Conservation (phyloP, 2,797 vertebrate genomes). For the Sebastes miniatus region DNA sequence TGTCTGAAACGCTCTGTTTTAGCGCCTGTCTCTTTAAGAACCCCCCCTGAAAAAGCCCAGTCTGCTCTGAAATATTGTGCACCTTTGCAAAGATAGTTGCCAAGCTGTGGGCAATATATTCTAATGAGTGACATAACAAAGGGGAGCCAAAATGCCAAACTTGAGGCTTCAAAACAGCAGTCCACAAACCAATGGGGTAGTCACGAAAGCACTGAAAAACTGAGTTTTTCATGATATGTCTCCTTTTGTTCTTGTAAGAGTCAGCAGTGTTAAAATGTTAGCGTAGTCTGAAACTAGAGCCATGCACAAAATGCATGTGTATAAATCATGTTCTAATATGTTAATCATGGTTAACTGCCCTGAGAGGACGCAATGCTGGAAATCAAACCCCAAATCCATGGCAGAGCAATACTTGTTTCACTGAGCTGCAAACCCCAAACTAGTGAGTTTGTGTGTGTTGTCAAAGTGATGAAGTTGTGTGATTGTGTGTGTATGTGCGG, state of each 20-base stretch:
- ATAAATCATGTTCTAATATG: not conserved
- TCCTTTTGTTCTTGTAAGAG: not conserved
- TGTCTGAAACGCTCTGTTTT: too few relatives aligned
- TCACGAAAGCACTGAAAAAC: too few relatives aligned
- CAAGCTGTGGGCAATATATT: too few relatives aligned
- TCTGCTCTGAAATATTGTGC: too few relatives aligned
- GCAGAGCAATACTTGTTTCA: not conserved
- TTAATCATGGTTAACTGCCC: not conserved
- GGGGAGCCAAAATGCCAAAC: too few relatives aligned
- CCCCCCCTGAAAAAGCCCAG: too few relatives aligned
- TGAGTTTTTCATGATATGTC: too few relatives aligned
- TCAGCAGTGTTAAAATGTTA: not conserved
- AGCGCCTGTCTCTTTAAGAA: too few relatives aligned
- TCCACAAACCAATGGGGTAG: too few relatives aligned
- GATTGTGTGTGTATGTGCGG: slow-evolving; percentile 14
- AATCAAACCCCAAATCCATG: not conserved
- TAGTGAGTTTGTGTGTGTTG: slow-evolving; percentile 17
- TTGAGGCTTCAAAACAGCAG: too few relatives aligned
- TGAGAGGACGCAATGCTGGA: not conserved
- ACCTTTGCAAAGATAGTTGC: too few relatives aligned
- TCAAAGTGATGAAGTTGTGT: slow-evolving; percentile 40
- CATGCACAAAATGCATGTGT: not conserved
- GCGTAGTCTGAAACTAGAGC: not conserved
- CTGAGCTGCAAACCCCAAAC: not conserved
- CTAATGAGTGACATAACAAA: too few relatives aligned